A percentile compares a stretch with the other conserved stretches of the same genome.
phyloP scores from a whole-genome alignment of 1,140 invertebrate genomes.

The Limonius californicus region DNA sequence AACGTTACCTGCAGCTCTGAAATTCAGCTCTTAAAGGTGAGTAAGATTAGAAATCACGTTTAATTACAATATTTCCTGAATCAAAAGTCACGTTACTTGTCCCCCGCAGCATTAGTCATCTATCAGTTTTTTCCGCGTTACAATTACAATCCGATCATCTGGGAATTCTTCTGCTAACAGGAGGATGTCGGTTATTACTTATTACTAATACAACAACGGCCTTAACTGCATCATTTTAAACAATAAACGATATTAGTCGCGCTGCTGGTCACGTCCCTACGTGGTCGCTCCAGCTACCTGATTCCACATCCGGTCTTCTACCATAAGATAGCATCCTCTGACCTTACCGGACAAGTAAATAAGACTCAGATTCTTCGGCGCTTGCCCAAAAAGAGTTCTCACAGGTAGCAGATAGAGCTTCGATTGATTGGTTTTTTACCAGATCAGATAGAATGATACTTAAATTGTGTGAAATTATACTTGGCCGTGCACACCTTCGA shows the following conservation, averaged over 20 bases:
- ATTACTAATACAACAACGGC: too few relatives aligned
- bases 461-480: conserved; percentile 39
- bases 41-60: too few relatives aligned
- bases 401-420: conserved; percentile 25
- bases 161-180: too few relatives aligned
- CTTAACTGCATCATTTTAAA: conserved; percentile 3
- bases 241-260: conserved; percentile 11
- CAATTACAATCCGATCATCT: too few relatives aligned
- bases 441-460: conserved; percentile 22
- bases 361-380: conserved; percentile 17
- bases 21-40: too few relatives aligned
- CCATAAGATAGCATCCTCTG: conserved; percentile 34
- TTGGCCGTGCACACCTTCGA: too few relatives aligned
- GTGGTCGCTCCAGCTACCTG: conserved; percentile 40
- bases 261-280: conserved; percentile 32
- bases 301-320: conserved; percentile 41
- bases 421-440: conserved; percentile 33
- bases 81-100: too few relatives aligned
- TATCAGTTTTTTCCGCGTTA: too few relatives aligned
- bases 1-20: too few relatives aligned
- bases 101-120: too few relatives aligned
- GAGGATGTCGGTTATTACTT: too few relatives aligned
- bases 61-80: too few relatives aligned
- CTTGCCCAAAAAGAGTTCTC: conserved; percentile 23
- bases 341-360: conserved; percentile 18